A percentile compares a stretch with the other conserved stretches of the same genome.
Evolutionary conservation across 1,140 invertebrate genomes (phyloP).

Genomic region (Meloidogyne chitwoodi): DNA sequence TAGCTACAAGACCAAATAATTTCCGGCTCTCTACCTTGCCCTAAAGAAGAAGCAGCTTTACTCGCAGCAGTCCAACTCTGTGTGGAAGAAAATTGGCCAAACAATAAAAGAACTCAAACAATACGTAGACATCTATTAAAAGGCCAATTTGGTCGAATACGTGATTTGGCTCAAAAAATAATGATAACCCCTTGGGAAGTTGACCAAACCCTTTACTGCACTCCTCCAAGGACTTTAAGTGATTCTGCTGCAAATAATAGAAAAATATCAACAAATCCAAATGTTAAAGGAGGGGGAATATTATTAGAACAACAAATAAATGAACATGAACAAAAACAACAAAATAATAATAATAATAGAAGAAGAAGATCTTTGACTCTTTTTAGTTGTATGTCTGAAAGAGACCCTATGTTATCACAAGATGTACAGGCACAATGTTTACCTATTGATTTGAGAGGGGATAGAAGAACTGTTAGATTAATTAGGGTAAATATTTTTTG

Average conservation of each 20-base stretch:
- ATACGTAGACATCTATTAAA: slow-evolving; percentile 56
- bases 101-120: slow-evolving; percentile 58
- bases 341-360: slow-evolving; percentile 28
- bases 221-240: slow-evolving; percentile 38
- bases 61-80: slow-evolving; percentile 70
- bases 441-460: slow-evolving; percentile 52
- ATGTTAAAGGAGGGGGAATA: slow-evolving; percentile 1
- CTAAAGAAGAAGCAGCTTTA: slow-evolving; percentile 70
- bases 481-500: slow-evolving; percentile 42
- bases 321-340: slow-evolving; percentile 35
- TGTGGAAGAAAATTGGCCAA: slow-evolving; percentile 69
- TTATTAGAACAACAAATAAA: slow-evolving; percentile 9
- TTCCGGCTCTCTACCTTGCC: slow-evolving; percentile 68
- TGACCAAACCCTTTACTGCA: slow-evolving; percentile 55
- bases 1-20: slow-evolving; percentile 70
- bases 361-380: slow-evolving; percentile 43
- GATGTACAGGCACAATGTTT: slow-evolving; percentile 57
- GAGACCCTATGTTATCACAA: slow-evolving; percentile 48
- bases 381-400: slow-evolving; percentile 55
- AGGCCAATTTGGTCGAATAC: slow-evolving; percentile 61
- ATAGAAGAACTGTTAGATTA: slow-evolving; percentile 60
- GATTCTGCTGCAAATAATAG: slow-evolving; percentile 29
- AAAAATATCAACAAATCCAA: slow-evolving; percentile 16
- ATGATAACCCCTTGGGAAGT: slow-evolving; percentile 59
- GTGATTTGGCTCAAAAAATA: slow-evolving; percentile 57